Evolutionary conservation across 2,113 vertebrate species (phyloP).

Genomic region (Montifringilla adamsi): DNA sequence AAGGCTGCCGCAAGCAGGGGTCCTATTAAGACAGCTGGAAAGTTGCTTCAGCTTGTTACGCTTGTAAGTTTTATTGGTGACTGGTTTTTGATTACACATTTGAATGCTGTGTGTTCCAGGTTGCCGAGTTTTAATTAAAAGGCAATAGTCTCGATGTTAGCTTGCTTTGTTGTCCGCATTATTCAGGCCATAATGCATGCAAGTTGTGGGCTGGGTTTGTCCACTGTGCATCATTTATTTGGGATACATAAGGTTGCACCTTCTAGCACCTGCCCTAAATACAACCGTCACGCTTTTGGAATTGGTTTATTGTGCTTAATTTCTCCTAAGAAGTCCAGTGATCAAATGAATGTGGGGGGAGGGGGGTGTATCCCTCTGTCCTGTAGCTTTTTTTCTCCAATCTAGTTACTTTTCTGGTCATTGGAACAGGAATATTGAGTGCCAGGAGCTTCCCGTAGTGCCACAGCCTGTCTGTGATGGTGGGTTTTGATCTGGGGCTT

Average conservation of each 20-base stretch:
- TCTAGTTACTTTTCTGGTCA: background rate
- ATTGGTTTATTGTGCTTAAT: background rate
- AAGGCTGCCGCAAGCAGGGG: conserved; percentile 81
- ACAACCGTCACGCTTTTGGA: background rate
- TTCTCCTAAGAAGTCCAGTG: background rate
- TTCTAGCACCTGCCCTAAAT: conserved; percentile 20
- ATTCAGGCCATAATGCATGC: conserved; percentile 26
- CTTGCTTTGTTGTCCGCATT: conserved; percentile 53
- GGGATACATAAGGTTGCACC: background rate
- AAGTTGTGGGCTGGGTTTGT: conserved; percentile 8
- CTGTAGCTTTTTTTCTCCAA: background rate
- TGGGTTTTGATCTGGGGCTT: background rate
- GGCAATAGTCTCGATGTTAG: conserved; percentile 57
- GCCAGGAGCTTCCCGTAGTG: background rate
- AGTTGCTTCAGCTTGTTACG: conserved; percentile 80
- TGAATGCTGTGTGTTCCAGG: conserved; percentile 76
- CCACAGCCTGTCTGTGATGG: background rate
- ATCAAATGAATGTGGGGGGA: rapidly evolving
- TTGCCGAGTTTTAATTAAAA: conserved; percentile 79
- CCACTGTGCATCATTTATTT: background rate
- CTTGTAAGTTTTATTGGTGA: conserved; percentile 87
- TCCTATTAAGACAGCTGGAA: conserved; percentile 87
- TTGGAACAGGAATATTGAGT: background rate
- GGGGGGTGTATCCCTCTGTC: background rate
- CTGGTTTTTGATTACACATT: conserved; percentile 86